A percentile compares a stretch with the other conserved stretches of the same genome.
Conservation (phyloP, 2,797 vertebrate species). For the Chiloscyllium punctatum region DNA sequence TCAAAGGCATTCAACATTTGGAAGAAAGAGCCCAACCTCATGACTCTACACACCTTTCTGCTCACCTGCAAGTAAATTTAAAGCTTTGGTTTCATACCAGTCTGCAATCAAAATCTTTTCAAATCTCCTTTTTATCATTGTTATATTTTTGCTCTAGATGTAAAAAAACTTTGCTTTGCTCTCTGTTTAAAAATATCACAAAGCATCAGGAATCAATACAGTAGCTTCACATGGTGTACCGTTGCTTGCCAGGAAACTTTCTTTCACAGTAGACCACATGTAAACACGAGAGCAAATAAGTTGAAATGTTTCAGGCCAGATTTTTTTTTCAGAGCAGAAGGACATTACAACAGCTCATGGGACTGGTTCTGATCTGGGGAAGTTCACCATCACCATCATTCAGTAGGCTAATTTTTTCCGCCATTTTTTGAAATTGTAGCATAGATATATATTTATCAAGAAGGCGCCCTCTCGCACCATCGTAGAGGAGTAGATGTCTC, state of each 20-base stretch:
- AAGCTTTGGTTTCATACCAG: not conserved
- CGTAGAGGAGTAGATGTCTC: not conserved
- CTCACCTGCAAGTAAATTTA: not conserved
- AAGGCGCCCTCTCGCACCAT: not conserved
- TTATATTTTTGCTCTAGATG: not conserved
- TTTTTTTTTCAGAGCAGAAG: not conserved
- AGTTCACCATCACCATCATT: not conserved
- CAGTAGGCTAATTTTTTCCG: not conserved
- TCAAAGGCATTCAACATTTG: no score
- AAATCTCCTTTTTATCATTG: not conserved
- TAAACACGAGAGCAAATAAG: not conserved
- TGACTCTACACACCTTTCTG: not conserved
- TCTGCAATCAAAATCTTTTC: not conserved
- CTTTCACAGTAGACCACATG: not conserved
- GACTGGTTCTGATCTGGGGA: not conserved
- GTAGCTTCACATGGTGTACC: not conserved
- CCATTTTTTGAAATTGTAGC: not conserved
- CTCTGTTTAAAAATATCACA: not conserved
- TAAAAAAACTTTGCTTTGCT: not conserved
- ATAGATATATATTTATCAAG: not conserved
- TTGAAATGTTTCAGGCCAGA: not conserved
- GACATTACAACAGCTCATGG: no score
- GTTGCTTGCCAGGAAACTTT: not conserved
- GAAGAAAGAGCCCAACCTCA: no score
- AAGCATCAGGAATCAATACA: not conserved